Conservation (phyloP, 1,140 invertebrate species). For the Pseudomyrmex sp. region DNA sequence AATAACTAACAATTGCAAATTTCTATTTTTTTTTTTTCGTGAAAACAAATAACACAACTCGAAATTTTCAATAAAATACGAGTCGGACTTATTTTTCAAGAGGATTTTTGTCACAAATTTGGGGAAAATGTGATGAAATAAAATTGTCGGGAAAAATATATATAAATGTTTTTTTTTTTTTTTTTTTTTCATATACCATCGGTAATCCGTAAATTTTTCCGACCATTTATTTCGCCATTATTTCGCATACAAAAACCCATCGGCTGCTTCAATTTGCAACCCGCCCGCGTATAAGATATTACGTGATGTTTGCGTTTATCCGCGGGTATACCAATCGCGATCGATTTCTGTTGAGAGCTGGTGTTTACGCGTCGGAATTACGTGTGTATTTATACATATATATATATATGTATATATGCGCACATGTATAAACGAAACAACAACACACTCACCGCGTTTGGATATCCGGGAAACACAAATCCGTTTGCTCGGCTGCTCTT, state of each 20-base stretch:
- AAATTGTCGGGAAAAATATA: background rate
- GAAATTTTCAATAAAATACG: background rate
- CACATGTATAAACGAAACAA: conserved; percentile 8
- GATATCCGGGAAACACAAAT: conserved; percentile 40
- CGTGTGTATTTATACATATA: background rate
- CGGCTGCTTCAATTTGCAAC: conserved; percentile 3
- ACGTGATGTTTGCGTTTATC: conserved; percentile 37
- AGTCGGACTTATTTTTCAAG: no score
- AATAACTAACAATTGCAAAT: background rate
- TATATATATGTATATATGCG: no score
- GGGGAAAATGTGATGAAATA: background rate
- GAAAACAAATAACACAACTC: no score
- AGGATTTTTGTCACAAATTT: background rate
- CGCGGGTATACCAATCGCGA: conserved; percentile 35
- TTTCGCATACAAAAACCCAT: background rate
- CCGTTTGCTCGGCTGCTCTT: conserved; percentile 4
- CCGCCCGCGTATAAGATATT: conserved; percentile 8
- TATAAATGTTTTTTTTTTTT: no score
- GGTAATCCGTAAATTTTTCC: conserved; percentile 12
- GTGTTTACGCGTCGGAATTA: conserved; percentile 33
- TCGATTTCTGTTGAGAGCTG: conserved; percentile 20
- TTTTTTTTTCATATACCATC: background rate
- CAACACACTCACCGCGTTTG: conserved; percentile 64
- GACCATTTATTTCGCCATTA: background rate
- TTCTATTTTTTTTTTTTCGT: no score